Evolutionary conservation across 2,888 invertebrate genomes (phyloP).

Genomic region (Mesorhabditis belari): DNA sequence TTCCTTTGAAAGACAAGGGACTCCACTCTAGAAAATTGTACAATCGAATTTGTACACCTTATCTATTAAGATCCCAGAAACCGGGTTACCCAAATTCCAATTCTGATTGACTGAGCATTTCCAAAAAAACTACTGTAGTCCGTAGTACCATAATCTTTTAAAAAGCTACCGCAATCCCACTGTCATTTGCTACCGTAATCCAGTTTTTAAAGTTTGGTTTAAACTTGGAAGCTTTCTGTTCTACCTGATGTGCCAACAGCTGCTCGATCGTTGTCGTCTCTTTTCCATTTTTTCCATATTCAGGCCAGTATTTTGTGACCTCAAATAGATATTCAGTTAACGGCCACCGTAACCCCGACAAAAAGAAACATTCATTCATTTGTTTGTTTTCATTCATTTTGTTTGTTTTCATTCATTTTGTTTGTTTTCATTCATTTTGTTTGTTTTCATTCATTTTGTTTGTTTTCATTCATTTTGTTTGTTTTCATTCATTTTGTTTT

Average conservation of each 20-base stretch:
- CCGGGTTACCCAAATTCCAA: neutral
- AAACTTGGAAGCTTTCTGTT: too few species aligned
- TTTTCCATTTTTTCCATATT: constrained; percentile 55
- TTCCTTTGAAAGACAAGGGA: constrained; percentile 47
- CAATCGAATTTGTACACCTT: neutral
- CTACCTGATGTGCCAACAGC: constrained; percentile 53
- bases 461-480: too few species aligned
- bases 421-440: too few species aligned
- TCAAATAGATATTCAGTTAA: constrained; percentile 52
- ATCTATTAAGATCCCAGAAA: neutral
- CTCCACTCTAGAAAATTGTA: constrained; percentile 48
- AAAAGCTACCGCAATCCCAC: too few species aligned
- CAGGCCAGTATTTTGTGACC: constrained; percentile 54
- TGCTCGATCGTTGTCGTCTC: constrained; percentile 52
- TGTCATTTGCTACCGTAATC: too few species aligned
- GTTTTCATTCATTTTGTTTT: too few species aligned
- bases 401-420: too few species aligned
- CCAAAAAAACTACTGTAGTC: too few species aligned
- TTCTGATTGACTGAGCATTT: neutral
- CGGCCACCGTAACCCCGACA: constrained; percentile 8
- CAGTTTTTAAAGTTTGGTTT: too few species aligned
- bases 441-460: too few species aligned
- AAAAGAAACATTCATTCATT: constrained; percentile 3
- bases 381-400: too few species aligned
- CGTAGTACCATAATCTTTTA: too few species aligned